Base-by-base conservation (phyloP, 2,797 vertebrate species). In the Catharus ustulatus region DNA sequence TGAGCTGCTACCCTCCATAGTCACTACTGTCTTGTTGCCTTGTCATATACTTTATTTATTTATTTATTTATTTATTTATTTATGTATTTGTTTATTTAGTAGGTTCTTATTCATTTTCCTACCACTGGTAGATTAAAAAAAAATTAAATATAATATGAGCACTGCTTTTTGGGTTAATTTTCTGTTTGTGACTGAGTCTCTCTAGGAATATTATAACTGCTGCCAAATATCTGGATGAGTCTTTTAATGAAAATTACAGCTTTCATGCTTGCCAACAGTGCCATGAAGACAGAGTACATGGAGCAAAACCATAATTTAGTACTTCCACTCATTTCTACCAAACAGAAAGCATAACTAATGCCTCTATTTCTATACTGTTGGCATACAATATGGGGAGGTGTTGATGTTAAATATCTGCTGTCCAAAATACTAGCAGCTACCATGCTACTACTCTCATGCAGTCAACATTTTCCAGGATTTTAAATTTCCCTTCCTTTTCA, bases 221-320 rank as follows among this genome's bases (percentile, higher is more conserved):
- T 95, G 74, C 90, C 95, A 93, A 96, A 93, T 96, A 96, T 95
- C 79, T 95, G 30, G 68, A 92, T 92, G 84, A 95, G n/a, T 78
- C 81, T 97, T 97, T 90, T 94, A 97, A 96, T 96, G 94, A 97
- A 97, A 97, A 97, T 97, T 97, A 97, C 66, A 97, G 86, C 78
- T 97, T 97, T 97, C 78, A 69, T 90, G 61, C 61, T 89, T 95
- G 91, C 91, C 87, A 71, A 63, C 81, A 92, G 64, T 87, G 85
- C 76, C 89, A 80, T 5, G 7, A 55, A 95, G 82, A 93, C 20
- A 63, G 54, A 92, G 30, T 51, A 94, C 64, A 49, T 85, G 79
- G 66, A 94, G 38, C n/a, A 94, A 96, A 94, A 79, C 84, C 64
- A n/a, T 89, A 89, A 95, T 96, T 94, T 95, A 85, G 24, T 61